phyloP scores from a whole-genome alignment of 2,888 invertebrate species.

The Drosophila bunnanda region DNA sequence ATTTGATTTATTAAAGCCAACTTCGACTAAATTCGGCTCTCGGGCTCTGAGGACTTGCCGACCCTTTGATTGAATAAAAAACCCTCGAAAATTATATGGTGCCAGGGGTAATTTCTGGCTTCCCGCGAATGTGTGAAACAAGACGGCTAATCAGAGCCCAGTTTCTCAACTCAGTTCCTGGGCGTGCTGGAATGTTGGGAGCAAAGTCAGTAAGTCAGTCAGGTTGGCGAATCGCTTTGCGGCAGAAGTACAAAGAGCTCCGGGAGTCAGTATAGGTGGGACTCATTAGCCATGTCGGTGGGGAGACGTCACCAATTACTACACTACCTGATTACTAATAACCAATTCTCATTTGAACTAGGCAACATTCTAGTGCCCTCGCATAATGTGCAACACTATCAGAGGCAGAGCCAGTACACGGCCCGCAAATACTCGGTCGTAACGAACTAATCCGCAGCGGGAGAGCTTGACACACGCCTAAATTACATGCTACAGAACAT shows the following conservation, averaged over 20 bases:
- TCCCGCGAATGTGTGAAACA: slow-evolving; percentile 73
- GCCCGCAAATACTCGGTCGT: slow-evolving; percentile 84
- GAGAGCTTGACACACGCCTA: slow-evolving; percentile 29
- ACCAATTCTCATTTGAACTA: slow-evolving; percentile 71
- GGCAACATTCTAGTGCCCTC: slow-evolving; percentile 83
- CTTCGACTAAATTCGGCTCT: slow-evolving; percentile 33
- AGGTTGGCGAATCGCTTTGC: slow-evolving; percentile 67
- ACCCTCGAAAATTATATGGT: slow-evolving; percentile 68
- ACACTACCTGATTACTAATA: slow-evolving; percentile 58
- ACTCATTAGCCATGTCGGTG: slow-evolving; percentile 14
- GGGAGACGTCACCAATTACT: slow-evolving; percentile 30
- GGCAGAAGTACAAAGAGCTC: slow-evolving; percentile 57
- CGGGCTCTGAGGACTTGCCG: slow-evolving; percentile 34
- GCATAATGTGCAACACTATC: slow-evolving; percentile 84
- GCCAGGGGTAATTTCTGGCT: slow-evolving; percentile 52
- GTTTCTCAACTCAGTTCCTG: slow-evolving; percentile 2
- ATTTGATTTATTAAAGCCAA: slow-evolving; percentile 76
- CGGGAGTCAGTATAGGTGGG: slow-evolving; percentile 23
- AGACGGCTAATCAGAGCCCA: slow-evolving; percentile 68
- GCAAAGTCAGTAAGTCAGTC: slow-evolving; percentile 47
- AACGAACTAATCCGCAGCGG: slow-evolving; percentile 70
- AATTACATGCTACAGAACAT: slow-evolving; percentile 44
- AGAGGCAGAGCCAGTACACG: slow-evolving; percentile 84
- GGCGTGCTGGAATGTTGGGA: slow-evolving; percentile 63
- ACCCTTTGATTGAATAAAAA: slow-evolving; percentile 72